Evolutionary conservation across 2,113 vertebrate species (phyloP).

Genomic region (Eolophus roseicapilla): DNA sequence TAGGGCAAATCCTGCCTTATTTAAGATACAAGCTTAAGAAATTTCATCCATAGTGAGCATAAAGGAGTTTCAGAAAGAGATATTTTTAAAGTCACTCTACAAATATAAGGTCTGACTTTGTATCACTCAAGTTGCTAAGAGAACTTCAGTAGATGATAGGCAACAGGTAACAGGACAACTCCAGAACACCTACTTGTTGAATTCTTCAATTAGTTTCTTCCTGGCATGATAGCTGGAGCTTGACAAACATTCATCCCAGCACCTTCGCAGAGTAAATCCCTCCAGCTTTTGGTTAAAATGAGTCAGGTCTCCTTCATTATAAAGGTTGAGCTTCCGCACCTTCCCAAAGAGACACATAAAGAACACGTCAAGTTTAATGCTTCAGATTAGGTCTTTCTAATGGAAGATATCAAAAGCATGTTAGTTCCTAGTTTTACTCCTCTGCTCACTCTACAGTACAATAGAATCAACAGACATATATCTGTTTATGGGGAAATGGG

Average conservation of each 20-base stretch:
- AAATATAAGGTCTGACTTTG: background rate
- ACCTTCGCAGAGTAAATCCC: slow-evolving; percentile 80
- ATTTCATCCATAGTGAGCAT: background rate
- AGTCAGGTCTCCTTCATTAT: slow-evolving; percentile 85
- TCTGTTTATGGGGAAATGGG: background rate
- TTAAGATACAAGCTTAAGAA: background rate
- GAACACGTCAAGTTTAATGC: background rate
- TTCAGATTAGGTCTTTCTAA: background rate
- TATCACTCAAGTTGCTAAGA: background rate
- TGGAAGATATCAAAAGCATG: background rate
- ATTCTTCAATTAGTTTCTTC: slow-evolving; percentile 76
- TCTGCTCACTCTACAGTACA: background rate
- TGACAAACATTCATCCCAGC: slow-evolving; percentile 90
- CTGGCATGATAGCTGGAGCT: slow-evolving; percentile 76
- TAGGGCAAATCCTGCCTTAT: background rate
- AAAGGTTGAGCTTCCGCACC: slow-evolving; percentile 88
- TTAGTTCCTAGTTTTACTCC: background rate
- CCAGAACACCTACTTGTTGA: slow-evolving; percentile 82
- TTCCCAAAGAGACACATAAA: slow-evolving; percentile 53
- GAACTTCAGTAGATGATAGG: background rate
- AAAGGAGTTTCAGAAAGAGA: background rate
- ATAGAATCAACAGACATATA: background rate
- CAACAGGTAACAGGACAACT: background rate
- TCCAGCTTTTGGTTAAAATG: slow-evolving; percentile 90
- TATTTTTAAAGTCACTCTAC: background rate